Base-by-base conservation (phyloP, 1,140 invertebrate species). In the Archivesica marissinica region DNA sequence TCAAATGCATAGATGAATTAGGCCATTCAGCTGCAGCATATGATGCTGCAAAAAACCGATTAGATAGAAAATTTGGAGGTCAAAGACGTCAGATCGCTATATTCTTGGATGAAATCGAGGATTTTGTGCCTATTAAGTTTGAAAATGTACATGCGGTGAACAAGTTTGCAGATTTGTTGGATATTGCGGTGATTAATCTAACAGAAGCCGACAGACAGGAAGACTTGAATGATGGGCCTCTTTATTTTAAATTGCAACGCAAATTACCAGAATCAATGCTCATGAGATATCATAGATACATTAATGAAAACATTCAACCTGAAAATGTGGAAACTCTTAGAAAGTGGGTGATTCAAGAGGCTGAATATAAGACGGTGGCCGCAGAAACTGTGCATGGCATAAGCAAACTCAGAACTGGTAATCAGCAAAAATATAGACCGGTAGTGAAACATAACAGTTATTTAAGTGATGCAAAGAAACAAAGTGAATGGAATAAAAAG, bases 141-240 rank as follows among this genome's bases (percentile, higher is more conserved):
- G 64, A 68, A 68, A 68, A 68, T 68, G 13, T 28, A 28, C 13
- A 64, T 15, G 25, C n/a, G n/a, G n/a, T n/a, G 47, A n/a, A 66
- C 28, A 66, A 66, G 38, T 38, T 66, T 66, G 61, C 61, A 28
- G 61, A 66, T n/a, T 13, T 66, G 13, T 17, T 66, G 6, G 68
- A 72, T 72, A 44, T 72, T 7, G 41, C 68, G 13, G 68, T 72
- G 20, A 47, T 72, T 20, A 72, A 72, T 41, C 17, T 68, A 23
- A 15, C 25, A 11, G 64, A 68, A 28, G 35, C 33, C 30, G 33
- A 33, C 17, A 39, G 41, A 41, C 17, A 44, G 20, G 30, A 47
- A 4, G 68, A 72, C 23, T 47, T 72, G 13, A 23, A 28, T 6
- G 35, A 41, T 25, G 68, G 68, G 20, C 13, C 41, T 2, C 30